A percentile compares a stretch with the other conserved stretches of the same genome.
phyloP scores from a whole-genome alignment of 1,140 invertebrate species.

The Halesus radiatus region DNA sequence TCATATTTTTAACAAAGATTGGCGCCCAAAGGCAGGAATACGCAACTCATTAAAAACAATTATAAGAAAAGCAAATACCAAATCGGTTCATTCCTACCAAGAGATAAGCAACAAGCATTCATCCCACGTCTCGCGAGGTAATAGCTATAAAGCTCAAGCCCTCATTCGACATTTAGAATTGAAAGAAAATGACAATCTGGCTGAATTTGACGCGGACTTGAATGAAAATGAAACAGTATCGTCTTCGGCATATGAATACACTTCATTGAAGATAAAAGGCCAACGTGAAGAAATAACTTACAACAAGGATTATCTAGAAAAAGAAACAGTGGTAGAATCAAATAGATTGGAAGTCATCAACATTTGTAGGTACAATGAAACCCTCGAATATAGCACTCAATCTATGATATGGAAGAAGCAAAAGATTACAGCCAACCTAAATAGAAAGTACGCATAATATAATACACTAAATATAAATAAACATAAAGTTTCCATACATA shows the following conservation, averaged over 20 bases:
- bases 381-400: background rate
- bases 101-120: background rate
- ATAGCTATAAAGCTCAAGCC: background rate
- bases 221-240: background rate
- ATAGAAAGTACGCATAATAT: no score
- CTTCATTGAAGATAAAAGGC: background rate
- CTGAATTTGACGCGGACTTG: background rate
- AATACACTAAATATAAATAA: no score
- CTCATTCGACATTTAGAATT: background rate
- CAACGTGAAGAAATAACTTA: background rate
- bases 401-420: background rate
- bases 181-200: background rate
- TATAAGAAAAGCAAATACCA: background rate
- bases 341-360: constrained; percentile 4
- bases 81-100: background rate
- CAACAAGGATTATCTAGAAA: background rate
- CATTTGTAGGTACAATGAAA: background rate
- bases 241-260: background rate
- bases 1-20: background rate
- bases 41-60: background rate
- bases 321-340: background rate
- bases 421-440: background rate
- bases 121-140: background rate
- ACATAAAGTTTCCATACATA: no score
- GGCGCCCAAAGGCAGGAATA: background rate